Conservation (phyloP, 2,797 vertebrate species). For the Coreius guichenoti region DNA sequence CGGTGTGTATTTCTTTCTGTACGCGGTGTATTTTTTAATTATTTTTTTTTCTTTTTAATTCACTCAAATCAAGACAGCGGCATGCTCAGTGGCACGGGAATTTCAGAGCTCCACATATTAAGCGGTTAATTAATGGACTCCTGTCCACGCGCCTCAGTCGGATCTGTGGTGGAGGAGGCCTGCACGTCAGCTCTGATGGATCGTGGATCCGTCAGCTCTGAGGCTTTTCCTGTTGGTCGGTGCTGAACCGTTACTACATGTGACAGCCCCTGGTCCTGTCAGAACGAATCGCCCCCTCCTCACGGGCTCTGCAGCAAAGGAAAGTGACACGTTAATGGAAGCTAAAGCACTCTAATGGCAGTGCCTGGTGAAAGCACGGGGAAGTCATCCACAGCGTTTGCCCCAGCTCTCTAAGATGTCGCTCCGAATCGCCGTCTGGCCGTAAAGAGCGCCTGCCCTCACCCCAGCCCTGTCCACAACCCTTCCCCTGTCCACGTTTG, state of each 20-base stretch:
- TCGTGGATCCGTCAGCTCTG: constrained; percentile 73
- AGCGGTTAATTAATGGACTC: constrained; percentile 71
- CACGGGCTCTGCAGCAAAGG: constrained; percentile 67
- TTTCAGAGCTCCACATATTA: constrained; percentile 56
- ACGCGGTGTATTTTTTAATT: constrained; percentile 11
- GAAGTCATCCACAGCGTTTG: constrained; percentile 62
- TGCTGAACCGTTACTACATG: constrained; percentile 73
- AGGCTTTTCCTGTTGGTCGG: constrained; percentile 72
- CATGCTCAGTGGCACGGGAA: constrained; percentile 44
- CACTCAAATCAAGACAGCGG: constrained; percentile 12
- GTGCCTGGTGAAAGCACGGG: constrained; percentile 66
- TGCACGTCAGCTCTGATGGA: constrained; percentile 72
- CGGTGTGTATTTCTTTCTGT: no score
- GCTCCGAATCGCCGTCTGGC: constrained; percentile 60
- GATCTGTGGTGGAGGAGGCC: constrained; percentile 66
- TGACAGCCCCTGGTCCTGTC: constrained; percentile 77
- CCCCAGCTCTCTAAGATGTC: constrained; percentile 66
- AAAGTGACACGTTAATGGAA: constrained; percentile 82
- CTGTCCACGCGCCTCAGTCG: constrained; percentile 52
- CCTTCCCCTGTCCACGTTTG: constrained; percentile 39
- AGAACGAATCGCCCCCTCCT: constrained; percentile 73
- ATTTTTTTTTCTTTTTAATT: constrained; percentile 10
- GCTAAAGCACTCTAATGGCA: constrained; percentile 77
- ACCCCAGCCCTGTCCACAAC: constrained; percentile 32
- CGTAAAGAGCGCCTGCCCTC: constrained; percentile 37